Evolutionary conservation across 2,113 vertebrate species (phyloP), one percentile per base, ranked within the genome.

Genomic region (Psilopsiagon aymara): DNA sequence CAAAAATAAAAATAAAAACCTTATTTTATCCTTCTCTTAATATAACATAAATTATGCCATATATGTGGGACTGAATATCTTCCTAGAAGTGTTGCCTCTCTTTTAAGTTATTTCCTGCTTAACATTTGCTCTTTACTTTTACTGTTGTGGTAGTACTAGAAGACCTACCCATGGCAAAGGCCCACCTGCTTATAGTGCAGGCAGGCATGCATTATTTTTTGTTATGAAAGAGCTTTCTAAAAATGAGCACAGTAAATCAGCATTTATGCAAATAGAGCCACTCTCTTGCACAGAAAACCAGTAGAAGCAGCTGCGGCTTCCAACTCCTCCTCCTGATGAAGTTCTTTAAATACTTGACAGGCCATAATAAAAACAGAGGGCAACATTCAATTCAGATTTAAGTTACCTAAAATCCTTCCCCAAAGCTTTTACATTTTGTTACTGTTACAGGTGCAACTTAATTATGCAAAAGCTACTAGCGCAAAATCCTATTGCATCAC

Each of bases 201-300:
- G 46, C 57, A 82, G 75, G 59, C 25, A 71, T 44, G 57, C 28
- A 19, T 7, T 33, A 63, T 35, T 41, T 24, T 75, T 95, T 90
- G 79, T 52, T 69, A 73, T 39, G 28, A 75, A 96, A 85, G 24
- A 90, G 70, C 47, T 90, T 37, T 33, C 15, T 82, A 16, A 66
- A 91, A 82, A 62, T 11, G n/a, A 87, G n/a, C 43, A 44, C 14
- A 86, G 39, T 28, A 71, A 60, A 31, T n/a, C 21, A 76, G 47
- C 44, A 80, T 33, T 69, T 94, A 94, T 79, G 89, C 91, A 95
- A 96, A 97, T 44, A 87, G 21, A 24, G 23, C 63, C 52, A 64
- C 21, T 67, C n/a, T 90, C 51, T 37, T 53, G 60, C 76, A 93
- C 39, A 80, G 64, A 70, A 85, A 94, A 39, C 29, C 14, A 6